Evolutionary conservation across 2,113 vertebrate species (phyloP).

Genomic region (Lathamus discolor): DNA sequence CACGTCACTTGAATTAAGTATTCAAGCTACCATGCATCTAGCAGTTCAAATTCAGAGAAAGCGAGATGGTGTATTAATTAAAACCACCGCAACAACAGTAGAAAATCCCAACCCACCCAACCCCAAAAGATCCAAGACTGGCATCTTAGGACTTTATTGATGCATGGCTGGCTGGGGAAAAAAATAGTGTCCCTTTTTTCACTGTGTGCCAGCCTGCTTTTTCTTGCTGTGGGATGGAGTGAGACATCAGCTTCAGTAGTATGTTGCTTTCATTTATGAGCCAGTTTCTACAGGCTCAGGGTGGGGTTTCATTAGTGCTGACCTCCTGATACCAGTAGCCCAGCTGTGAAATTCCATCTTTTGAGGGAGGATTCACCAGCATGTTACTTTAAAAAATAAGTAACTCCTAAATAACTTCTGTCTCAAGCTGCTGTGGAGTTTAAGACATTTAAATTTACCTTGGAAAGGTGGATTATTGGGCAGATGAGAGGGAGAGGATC

Average conservation of each 20-base stretch:
- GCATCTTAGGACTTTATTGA: not conserved
- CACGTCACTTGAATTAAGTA: not conserved
- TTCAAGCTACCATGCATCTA: not conserved
- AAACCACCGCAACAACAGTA: not conserved
- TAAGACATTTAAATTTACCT: not conserved
- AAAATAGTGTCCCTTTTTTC: not conserved
- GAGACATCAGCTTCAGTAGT: not conserved
- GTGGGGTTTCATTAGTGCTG: not conserved
- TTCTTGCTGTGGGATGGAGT: not conserved
- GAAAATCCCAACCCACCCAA: not conserved
- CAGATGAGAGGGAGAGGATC: slow-evolving; percentile 16
- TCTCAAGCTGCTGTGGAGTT: not conserved
- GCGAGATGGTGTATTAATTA: not conserved
- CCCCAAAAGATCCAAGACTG: not conserved
- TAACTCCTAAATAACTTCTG: not conserved
- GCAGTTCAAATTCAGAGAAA: not conserved
- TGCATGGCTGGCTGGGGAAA: not conserved
- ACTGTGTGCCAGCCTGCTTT: not conserved
- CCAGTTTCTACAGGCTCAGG: not conserved
- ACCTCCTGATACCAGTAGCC: not conserved
- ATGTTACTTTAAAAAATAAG: not conserved
- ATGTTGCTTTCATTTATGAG: not conserved
- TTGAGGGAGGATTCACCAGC: not conserved
- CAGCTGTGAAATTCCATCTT: not conserved
- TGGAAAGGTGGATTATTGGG: slow-evolving; percentile 13